Base-by-base conservation (phyloP, 53 echinoderm and acorn worm species). In the Henricia sp. region DNA sequence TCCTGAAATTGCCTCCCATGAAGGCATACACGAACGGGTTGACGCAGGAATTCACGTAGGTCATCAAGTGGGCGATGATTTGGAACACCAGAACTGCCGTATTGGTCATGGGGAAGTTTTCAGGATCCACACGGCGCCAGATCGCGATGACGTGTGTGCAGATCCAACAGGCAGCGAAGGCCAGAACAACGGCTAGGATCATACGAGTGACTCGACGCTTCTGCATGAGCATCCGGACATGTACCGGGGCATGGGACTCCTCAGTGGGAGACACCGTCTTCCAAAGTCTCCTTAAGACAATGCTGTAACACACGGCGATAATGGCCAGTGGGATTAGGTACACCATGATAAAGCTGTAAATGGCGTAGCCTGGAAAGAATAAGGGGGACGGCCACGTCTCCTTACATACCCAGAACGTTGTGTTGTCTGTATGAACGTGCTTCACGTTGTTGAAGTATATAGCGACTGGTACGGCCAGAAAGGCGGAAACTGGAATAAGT, bases 11-110 rank as follows among this genome's bases (percentile, higher is more conserved):
- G 4, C 89, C 89, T n/a, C 93, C 93, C 72, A 93, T 90, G 59
- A 93, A 93, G 14, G 89, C 90, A 72, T 93, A 93, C n/a, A 93
- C 93, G 44, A 93, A 90, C 2, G 93, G 93, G 64, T 93, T 93
- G 38, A 93, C 87, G 84, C 93, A 93, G 14, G 93, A 93, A 70
- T 93, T 93, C 17, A 84, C 65, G 65, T 93, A 93, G 53, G 87
- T 83, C 84, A 93, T 52, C 34, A 90, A 68, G 63, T 90, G 86
- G 28, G 93, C 56, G 39, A 76, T 52, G 20, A 71, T 70, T 38
- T 87, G 39, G 13, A 87, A n/a, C 17, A 71, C 83, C 2, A 87
- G 32, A 17, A 77, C 87, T 6, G 44, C 46, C 50, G 54, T 17
- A 28, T 54, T 87, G 44, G 52, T 32, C 0, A 38, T 0, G 9